Evolutionary conservation across 1,140 invertebrate species (phyloP), one percentile per base, ranked within the genome.

Genomic region (Onthophagus taurus): DNA sequence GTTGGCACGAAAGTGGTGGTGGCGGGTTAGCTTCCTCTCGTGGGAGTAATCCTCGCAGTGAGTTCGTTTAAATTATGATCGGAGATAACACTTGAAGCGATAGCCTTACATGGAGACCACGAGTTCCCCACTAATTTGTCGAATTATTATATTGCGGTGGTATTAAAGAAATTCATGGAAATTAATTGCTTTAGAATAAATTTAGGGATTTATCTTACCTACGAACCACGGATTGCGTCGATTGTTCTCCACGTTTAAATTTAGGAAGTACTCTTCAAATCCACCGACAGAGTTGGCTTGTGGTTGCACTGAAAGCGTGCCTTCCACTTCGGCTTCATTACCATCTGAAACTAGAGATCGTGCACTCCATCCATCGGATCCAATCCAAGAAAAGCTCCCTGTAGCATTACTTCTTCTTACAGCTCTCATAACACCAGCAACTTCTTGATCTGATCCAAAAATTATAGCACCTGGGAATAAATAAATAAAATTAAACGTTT

Each of bases 401-500:
- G 90, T 93, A n/a, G 85, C 87, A 55, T 92, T 92, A 37, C 75
- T 77, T 13, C 89, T 73, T 33, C 82, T 72, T 0, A 95, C 87
- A 0, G 92, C 91, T 44, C 81, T 70, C 92, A 97, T 96, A 31
- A 96, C 76, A 9, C 85, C 89, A 0, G 89, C 88, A 7, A 96
- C 92, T 71, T 96, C 92, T 71, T 96, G 92, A 67, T 96, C 91
- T 0, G 90, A 95, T 0, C 88, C 93, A 63, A 92, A 97, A 54
- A 96, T 85, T 44, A 96, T 95, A 18, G 90, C 92, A 33, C 93
- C 93, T 92, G 67, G 8, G 61, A 67, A 45, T 51, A 63, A 54
- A 49, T 12, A 24, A 29, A 42, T n/a, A n/a, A n/a, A n/a, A n/a
- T n/a, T n/a, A n/a, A n/a, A n/a, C n/a, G n/a, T n/a, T n/a, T n/a